These are phyloP conservation scores for Margarornis squamiger DNA, from an alignment of 2,797 vertebrate genomes.

Conservation along the genomic window DNA sequence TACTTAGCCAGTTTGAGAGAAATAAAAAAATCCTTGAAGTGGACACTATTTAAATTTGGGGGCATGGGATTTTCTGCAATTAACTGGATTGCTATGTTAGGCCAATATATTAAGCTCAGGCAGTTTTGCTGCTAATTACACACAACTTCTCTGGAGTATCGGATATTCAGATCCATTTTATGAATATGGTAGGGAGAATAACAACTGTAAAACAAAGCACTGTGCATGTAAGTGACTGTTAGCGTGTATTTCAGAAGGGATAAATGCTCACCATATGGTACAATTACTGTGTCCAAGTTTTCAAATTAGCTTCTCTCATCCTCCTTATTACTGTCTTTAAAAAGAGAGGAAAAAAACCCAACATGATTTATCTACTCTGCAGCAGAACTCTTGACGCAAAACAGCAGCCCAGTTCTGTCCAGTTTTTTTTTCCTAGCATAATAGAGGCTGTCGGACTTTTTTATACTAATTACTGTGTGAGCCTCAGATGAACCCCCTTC, in stretches of 20 bases:
- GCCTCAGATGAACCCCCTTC: conserved; percentile 85
- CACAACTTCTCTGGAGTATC: conserved; percentile 80
- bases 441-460: conserved; percentile 84
- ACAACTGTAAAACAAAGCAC: conserved; percentile 87
- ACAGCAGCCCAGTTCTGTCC: conserved; percentile 85
- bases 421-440: conserved; percentile 80
- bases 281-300: conserved; percentile 90
- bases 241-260: conserved; percentile 92
- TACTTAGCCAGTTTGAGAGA: conserved; percentile 31
- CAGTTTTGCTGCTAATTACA: conserved; percentile 80
- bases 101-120: conserved; percentile 72
- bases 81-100: conserved; percentile 71
- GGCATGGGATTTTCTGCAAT: conserved; percentile 67
- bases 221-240: conserved; percentile 94
- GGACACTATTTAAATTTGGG: conserved; percentile 67
- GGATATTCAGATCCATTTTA: conserved; percentile 82
- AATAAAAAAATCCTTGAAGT: conserved; percentile 57
- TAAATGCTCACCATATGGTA: conserved; percentile 98
- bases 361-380: conserved; percentile 83
- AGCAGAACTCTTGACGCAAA: conserved; percentile 83
- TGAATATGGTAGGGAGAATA: conserved; percentile 83
- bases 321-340: conserved; percentile 92
- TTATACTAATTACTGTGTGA: conserved; percentile 85
- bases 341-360: conserved; percentile 81
- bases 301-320: conserved; percentile 90